phyloP scores from a whole-genome alignment of 2,113 vertebrate species.

The Coryphaenoides rupestris region DNA sequence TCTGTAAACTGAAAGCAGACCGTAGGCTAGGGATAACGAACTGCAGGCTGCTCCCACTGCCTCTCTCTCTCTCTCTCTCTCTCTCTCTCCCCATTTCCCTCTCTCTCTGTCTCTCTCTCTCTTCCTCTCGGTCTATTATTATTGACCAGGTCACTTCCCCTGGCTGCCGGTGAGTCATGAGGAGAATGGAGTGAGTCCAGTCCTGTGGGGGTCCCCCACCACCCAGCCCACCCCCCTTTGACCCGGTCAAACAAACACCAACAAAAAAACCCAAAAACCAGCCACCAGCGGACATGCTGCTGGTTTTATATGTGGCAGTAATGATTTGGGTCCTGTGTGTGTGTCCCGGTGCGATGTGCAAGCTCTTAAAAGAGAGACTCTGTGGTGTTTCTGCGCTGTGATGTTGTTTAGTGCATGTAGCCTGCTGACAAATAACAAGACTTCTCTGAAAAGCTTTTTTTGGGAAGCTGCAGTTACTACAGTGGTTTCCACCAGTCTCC shows the following conservation, averaged over 20 bases:
- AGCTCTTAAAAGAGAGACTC: too few relatives aligned
- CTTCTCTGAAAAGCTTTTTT: too few relatives aligned
- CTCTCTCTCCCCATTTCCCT: not conserved
- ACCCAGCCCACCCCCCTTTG: slow-evolving; percentile 8
- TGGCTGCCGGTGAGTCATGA: slow-evolving; percentile 2
- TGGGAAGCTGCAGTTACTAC: too few relatives aligned
- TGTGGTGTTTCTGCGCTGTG: too few relatives aligned
- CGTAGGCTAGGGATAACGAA: not conserved
- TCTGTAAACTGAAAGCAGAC: not conserved
- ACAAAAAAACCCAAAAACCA: slow-evolving; percentile 24
- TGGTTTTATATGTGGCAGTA: too few relatives aligned
- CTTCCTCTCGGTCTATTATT: too few relatives aligned
- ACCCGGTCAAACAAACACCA: slow-evolving; percentile 40
- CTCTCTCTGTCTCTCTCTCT: not conserved
- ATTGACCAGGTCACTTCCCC: not conserved
- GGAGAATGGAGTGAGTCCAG: slow-evolving; percentile 10
- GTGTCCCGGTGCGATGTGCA: too few relatives aligned
- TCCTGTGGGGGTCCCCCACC: not conserved
- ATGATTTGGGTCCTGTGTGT: too few relatives aligned
- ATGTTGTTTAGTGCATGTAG: too few relatives aligned
- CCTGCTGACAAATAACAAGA: too few relatives aligned
- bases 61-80: not conserved
- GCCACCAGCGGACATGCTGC: slow-evolving; percentile 8
- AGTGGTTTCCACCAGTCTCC: too few relatives aligned
- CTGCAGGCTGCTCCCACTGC: not conserved